These are phyloP conservation scores for Thecocarcelia acutangulata DNA, from an alignment of 2,888 invertebrate genomes.

Conservation along the genomic window DNA sequence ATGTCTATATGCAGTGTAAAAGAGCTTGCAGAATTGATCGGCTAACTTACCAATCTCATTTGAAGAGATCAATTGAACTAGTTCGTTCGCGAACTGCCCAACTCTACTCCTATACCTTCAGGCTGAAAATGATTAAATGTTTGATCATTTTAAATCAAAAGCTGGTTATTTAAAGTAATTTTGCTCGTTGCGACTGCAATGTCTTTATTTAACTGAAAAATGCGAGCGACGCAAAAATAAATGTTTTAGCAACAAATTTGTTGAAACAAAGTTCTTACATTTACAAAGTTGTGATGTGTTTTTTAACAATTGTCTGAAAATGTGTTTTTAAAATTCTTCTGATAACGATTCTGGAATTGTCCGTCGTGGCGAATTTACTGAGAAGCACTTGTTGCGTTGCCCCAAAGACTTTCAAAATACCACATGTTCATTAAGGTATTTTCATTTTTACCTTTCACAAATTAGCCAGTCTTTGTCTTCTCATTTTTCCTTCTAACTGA, in stretches of 20 bases:
- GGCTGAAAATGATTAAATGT: too few relatives aligned
- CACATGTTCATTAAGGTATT: conserved; percentile 58
- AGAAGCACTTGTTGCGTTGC: conserved; percentile 53
- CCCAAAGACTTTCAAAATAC: conserved; percentile 60
- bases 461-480: conserved; percentile 43
- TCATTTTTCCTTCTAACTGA: not conserved
- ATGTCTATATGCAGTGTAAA: too few relatives aligned
- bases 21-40: too few relatives aligned
- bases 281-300: conserved; percentile 1
- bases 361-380: conserved; percentile 30
- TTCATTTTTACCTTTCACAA: conserved; percentile 63
- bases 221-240: not conserved
- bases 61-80: too few relatives aligned
- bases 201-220: not conserved
- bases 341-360: conserved; percentile 38
- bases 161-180: too few relatives aligned
- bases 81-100: too few relatives aligned
- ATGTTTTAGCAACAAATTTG: conserved; percentile 7
- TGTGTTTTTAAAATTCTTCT: conserved; percentile 37
- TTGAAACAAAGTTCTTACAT: conserved; percentile 6
- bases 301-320: conserved; percentile 17
- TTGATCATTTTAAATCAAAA: too few relatives aligned
- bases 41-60: too few relatives aligned
- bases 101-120: too few relatives aligned
- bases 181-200: not conserved